Base-by-base conservation (phyloP, 1,140 invertebrate genomes). In the Eupeodes corollae region DNA sequence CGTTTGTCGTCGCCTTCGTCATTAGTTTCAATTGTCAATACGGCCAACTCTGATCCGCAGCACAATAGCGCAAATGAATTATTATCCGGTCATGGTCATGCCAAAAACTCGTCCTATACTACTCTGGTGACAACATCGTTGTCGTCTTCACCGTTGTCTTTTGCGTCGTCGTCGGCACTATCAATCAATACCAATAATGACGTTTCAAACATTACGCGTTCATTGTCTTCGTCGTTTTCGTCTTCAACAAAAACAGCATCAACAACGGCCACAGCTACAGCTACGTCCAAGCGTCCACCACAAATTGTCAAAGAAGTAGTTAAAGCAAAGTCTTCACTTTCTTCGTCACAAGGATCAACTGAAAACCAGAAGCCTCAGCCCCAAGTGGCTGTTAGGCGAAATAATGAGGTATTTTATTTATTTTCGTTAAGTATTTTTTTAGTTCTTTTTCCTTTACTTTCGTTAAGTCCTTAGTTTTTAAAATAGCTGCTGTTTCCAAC, bases 1-100 rank as follows among this genome's bases (percentile, higher is more conserved):
- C 63, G 67, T 54, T 52, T 67, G 6, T 63, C 59, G 1, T 67
- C 63, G 18, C 58, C 59, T 5, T 60, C 55, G 26, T 67, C 63
- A 35, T 47, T 59, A 47, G 49, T 64, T 12, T 63, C 59, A 14
- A 59, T 55, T 31, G 55, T 47, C 40, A 61, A 58, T 19, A 63
- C 63, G 34, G 55, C 56, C 12, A 65, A 57, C 68, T 64, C 55
- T 47, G 30, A 54, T 51, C 55, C 55, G 57, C 52, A 15, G n/a
- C 48, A 34, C 15, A 46, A 38, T 18, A 46, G 19, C 19, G 3
- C 16, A 15, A 37, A 37, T 37, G 16, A 15, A 41, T 11, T 19
- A 41, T 19, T 41, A 32, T 15, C 15, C 33, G 46, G 12, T 8
- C 15, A 18, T 39, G 43, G 12, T 8, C 15, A 18, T 39, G 43